A percentile compares a stretch with the other conserved stretches of the same genome.
Conservation (phyloP, 2,113 vertebrate genomes). For the Rhineura floridana region DNA sequence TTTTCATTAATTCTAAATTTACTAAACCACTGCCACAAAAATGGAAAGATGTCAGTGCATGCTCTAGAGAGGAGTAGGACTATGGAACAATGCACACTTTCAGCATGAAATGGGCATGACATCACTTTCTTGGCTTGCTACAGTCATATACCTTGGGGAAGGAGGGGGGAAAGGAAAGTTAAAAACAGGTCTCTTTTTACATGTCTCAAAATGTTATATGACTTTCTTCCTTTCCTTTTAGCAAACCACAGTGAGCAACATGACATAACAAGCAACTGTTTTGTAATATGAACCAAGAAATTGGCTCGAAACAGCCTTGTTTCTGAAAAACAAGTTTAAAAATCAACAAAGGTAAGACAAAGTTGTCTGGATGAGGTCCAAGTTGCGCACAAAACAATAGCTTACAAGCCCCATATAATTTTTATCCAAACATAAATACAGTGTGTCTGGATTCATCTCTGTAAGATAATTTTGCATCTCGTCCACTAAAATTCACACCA, state of each 20-base stretch:
- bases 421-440: background rate
- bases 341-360: background rate
- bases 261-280: slow-evolving; percentile 34
- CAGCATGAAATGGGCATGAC: slow-evolving; percentile 55
- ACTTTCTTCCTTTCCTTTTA: slow-evolving; percentile 32
- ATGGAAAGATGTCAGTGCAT: slow-evolving; percentile 24
- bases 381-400: background rate
- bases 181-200: slow-evolving; percentile 45
- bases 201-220: slow-evolving; percentile 38
- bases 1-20: slow-evolving; percentile 22
- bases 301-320: slow-evolving; percentile 25
- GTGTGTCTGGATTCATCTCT: background rate
- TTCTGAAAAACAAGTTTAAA: slow-evolving; percentile 43
- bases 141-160: slow-evolving; percentile 26
- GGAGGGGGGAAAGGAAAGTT: slow-evolving; percentile 33
- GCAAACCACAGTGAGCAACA: slow-evolving; percentile 39
- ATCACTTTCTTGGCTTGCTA: slow-evolving; percentile 53
- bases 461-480: background rate
- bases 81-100: slow-evolving; percentile 58
- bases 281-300: slow-evolving; percentile 43
- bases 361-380: background rate
- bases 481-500: background rate
- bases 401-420: background rate
- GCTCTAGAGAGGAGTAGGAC: slow-evolving; percentile 24
- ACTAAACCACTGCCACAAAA: slow-evolving; percentile 30